Evolutionary conservation across 2,888 invertebrate species (phyloP).

Genomic region (Melanostoma mellinum): DNA sequence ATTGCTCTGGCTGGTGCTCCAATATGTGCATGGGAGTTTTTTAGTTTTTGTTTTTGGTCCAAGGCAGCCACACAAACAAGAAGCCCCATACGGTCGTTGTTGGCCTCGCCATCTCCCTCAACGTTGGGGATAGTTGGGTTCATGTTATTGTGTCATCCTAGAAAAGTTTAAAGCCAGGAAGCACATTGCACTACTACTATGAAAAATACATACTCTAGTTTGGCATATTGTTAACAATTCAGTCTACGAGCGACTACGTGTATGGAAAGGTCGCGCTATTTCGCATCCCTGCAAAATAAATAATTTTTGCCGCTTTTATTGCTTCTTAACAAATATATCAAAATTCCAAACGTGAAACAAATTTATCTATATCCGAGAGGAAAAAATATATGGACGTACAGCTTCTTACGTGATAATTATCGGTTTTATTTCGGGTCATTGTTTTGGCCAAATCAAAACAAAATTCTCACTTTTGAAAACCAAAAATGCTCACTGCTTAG

Average conservation of each 20-base stretch:
- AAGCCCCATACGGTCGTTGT: slow-evolving; percentile 63
- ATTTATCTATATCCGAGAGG: slow-evolving; percentile 38
- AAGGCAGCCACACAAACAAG: slow-evolving; percentile 58
- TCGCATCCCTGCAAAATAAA: slow-evolving; percentile 76
- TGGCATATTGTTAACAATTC: slow-evolving; percentile 75
- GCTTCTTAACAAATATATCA: slow-evolving; percentile 70
- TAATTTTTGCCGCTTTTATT: slow-evolving; percentile 77
- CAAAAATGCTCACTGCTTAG: too few species aligned
- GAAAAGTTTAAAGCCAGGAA: slow-evolving; percentile 61
- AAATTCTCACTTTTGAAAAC: neutral
- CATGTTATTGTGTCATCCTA: slow-evolving; percentile 69
- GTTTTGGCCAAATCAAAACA: slow-evolving; percentile 35
- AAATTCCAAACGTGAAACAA: slow-evolving; percentile 33
- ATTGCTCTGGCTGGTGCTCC: slow-evolving; percentile 51
- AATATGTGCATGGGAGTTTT: slow-evolving; percentile 61
- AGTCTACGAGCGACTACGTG: slow-evolving; percentile 82
- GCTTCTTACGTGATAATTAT: slow-evolving; percentile 56
- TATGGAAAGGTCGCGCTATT: slow-evolving; percentile 81
- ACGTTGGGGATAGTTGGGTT: slow-evolving; percentile 53
- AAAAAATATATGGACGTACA: slow-evolving; percentile 31
- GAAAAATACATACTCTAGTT: slow-evolving; percentile 64
- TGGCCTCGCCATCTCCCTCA: slow-evolving; percentile 59
- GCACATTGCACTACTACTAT: slow-evolving; percentile 64
- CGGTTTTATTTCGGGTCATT: slow-evolving; percentile 37
- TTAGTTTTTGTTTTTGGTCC: slow-evolving; percentile 24